These are phyloP conservation scores for Epizoanthus rinbou DNA, from an alignment of 92 coral and sea anemone species.

Conservation along the genomic window DNA sequence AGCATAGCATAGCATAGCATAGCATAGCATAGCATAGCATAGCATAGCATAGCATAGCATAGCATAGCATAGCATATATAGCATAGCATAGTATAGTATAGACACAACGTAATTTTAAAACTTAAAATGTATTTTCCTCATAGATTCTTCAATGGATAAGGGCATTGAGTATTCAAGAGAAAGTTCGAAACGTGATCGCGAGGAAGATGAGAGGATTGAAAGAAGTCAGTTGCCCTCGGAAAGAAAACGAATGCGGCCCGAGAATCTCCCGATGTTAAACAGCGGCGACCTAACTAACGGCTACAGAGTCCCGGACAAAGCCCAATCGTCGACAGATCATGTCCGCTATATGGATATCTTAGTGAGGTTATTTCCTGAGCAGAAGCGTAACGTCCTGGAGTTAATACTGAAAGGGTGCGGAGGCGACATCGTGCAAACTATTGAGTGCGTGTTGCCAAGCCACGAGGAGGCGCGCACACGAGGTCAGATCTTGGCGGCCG, in stretches of 20 bases:
- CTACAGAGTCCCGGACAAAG: constrained; percentile 50
- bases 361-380: constrained; percentile 90
- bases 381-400: constrained; percentile 89
- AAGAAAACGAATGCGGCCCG: constrained; percentile 69
- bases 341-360: constrained; percentile 81
- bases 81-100: too few species aligned
- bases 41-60: too few species aligned
- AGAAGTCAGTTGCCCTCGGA: constrained; percentile 63
- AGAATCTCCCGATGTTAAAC: constrained; percentile 53
- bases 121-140: constrained; percentile 7
- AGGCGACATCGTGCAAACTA: constrained; percentile 94
- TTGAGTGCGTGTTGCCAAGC: constrained; percentile 92
- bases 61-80: too few species aligned
- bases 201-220: constrained; percentile 58
- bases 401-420: constrained; percentile 91
- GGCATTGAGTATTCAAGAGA: constrained; percentile 49
- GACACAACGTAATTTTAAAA: too few species aligned
- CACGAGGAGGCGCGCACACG: constrained; percentile 91
- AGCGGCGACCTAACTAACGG: constrained; percentile 49
- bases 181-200: constrained; percentile 76
- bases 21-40: too few species aligned
- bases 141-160: constrained; percentile 77
- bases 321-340: constrained; percentile 58
- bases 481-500: constrained; percentile 69
- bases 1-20: too few species aligned